Evolutionary conservation across 2,888 invertebrate genomes (phyloP).

Genomic region (Papilio demoleus): DNA sequence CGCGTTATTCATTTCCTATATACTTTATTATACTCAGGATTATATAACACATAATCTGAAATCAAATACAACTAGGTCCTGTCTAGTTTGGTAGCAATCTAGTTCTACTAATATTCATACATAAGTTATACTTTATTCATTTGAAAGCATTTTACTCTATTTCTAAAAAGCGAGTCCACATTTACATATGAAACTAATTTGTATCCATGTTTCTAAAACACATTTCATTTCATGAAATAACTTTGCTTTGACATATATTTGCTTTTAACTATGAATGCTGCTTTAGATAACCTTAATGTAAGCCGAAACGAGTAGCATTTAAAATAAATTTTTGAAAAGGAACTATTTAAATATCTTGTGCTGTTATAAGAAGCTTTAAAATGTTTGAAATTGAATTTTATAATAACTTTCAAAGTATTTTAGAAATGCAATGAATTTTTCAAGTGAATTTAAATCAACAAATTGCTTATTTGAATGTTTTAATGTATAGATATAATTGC

Average conservation of each 20-base stretch:
- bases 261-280: not conserved
- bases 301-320: not conserved
- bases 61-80: too few relatives aligned
- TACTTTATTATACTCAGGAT: too few relatives aligned
- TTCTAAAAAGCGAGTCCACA: not conserved
- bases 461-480: not conserved
- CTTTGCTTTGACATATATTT: conserved; percentile 8
- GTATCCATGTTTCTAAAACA: not conserved
- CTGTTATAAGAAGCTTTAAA: not conserved
- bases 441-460: not conserved
- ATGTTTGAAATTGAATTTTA: not conserved
- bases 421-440: not conserved
- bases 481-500: too few relatives aligned
- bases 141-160: too few relatives aligned
- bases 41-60: too few relatives aligned
- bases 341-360: not conserved
- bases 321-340: not conserved
- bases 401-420: not conserved
- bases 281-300: not conserved
- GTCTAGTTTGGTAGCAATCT: too few relatives aligned
- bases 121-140: too few relatives aligned
- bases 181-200: not conserved
- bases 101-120: too few relatives aligned
- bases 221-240: conserved; percentile 2
- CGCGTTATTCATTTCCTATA: too few relatives aligned